Conservation (phyloP, 2,113 vertebrate species). For the Xiphorhynchus elegans region DNA sequence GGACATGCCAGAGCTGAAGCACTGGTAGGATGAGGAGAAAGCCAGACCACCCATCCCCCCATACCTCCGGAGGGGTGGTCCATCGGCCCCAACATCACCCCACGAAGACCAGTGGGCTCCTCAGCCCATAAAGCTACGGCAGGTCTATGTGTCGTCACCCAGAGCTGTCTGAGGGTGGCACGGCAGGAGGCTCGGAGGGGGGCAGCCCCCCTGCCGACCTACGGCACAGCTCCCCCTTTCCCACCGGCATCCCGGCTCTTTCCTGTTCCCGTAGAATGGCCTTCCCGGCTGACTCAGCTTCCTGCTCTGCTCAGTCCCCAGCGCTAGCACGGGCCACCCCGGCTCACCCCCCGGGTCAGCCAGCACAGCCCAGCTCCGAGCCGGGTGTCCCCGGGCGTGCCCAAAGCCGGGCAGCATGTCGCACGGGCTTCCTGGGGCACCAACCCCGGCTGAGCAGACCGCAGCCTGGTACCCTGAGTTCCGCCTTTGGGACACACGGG, state of each 20-base stretch:
- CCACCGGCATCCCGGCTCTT: neutral
- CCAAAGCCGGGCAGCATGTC: neutral
- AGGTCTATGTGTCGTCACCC: accelerated
- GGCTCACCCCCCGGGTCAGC: neutral
- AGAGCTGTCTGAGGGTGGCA: neutral
- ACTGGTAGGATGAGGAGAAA: neutral
- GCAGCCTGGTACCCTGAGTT: neutral
- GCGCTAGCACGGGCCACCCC: too few relatives aligned
- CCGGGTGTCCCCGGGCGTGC: neutral
- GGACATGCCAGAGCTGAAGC: neutral
- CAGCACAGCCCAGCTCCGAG: neutral
- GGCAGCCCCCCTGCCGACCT: neutral
- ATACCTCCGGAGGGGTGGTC: neutral
- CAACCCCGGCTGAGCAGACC: neutral
- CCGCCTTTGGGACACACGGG: neutral
- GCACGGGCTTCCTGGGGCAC: neutral
- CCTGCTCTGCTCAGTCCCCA: neutral
- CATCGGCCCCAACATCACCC: accelerated
- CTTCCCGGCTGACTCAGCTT: slow-evolving; percentile 36
- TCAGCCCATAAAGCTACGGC: neutral
- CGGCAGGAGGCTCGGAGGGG: neutral
- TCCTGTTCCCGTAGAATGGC: neutral
- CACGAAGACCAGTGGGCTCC: neutral
- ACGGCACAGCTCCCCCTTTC: neutral
- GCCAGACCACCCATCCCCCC: neutral